Base-by-base conservation (phyloP, 2,797 vertebrate genomes). In the Phaenicophaeus curvirostris region DNA sequence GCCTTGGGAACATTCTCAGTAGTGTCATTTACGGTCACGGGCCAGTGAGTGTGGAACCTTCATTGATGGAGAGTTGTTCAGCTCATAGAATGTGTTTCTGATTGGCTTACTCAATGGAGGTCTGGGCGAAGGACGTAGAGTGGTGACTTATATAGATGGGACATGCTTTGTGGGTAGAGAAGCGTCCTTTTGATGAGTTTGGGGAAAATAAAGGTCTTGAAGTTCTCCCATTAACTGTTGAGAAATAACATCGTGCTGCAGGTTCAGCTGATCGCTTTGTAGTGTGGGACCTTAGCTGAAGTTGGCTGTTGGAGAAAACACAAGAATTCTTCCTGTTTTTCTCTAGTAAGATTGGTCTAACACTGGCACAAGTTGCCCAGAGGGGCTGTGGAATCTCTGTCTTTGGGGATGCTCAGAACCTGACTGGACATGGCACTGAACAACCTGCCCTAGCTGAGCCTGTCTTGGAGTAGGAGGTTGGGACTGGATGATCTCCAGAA, bases 1-100 rank as follows among this genome's bases (percentile, higher is more conserved):
- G 48, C 21, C 76, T 81, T 19, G 14, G 21, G 28, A 37, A 88
- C 23, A 1, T 25, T 28, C 41, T 30, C 18, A 58, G 19, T 3
- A 5, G 3, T 11, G 25, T 57, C 35, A 1, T 10, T 35, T 15
- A 0, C 9, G 15, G 6, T 51, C 53, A 1, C 4, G 0, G 44
- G 69, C 20, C 28, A 24, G 9, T 13, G 23, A 67, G 25, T 24
- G 3, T 41, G 67, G 39, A 48, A 54, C 17, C 1, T 50, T 54
- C 35, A 6, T 1, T 65, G 41, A 42, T 58, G 48, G 41, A 31
- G 46, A 54, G 62, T 66, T 85, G 27, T 14, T 61, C 0, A 14
- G 9, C 33, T 68, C 42, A 13, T 44, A 11, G 18, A 78, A 10
- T 5, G 2, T 18, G 6, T 8, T 77, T 31, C 62, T 91, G 58